phyloP scores from a whole-genome alignment of 1,140 invertebrate species.

The Leptopilina clavipes region DNA sequence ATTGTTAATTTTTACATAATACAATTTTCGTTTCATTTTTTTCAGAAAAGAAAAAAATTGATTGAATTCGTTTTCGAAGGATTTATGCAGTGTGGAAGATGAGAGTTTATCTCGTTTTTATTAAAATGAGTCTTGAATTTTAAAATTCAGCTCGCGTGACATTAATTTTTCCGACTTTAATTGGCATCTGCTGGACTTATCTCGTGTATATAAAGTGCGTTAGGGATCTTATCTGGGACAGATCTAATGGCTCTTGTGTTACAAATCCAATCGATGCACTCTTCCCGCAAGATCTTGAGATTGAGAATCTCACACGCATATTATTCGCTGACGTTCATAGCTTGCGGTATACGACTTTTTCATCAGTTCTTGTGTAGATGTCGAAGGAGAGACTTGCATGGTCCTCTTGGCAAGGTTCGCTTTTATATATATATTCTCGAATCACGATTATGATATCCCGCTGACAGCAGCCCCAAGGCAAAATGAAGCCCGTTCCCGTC shows the following conservation, averaged over 20 bases:
- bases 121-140: neutral
- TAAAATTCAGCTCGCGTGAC: neutral
- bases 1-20: no score
- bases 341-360: neutral
- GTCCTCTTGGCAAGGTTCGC: conserved; percentile 4
- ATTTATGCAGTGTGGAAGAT: neutral
- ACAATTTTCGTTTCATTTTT: neutral
- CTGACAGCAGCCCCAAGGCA: conserved; percentile 13
- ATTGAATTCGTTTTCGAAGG: neutral
- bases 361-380: conserved; percentile 25
- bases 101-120: neutral
- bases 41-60: neutral
- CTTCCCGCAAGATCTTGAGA: neutral
- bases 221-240: conserved; percentile 23
- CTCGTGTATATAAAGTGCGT: neutral
- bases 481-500: no score
- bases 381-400: conserved; percentile 21
- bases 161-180: conserved; percentile 16
- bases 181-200: neutral
- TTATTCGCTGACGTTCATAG: conserved; percentile 3
- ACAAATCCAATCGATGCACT: conserved; percentile 19
- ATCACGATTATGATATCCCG: conserved; percentile 18
- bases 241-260: conserved; percentile 24
- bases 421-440: neutral
- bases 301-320: conserved; percentile 13